Base-by-base conservation (phyloP, 2,797 vertebrate genomes). In the Erpetoichthys calabaricus region DNA sequence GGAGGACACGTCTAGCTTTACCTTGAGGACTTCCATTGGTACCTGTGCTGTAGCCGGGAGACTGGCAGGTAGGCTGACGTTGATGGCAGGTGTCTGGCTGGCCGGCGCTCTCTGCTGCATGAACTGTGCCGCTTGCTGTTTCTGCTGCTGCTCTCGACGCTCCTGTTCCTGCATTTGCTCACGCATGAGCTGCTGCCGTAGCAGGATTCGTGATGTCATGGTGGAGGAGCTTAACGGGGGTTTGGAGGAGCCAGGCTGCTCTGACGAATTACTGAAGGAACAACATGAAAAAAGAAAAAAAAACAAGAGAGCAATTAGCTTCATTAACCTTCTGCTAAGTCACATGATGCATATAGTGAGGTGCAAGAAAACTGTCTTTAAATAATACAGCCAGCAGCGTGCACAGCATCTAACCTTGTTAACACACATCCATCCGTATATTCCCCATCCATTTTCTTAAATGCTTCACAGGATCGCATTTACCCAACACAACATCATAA, bases 21-120 rank as follows among this genome's bases (percentile, higher is more conserved):
- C 91, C 92, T 92, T 91, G 69, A 90, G 79, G 70, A 91, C 79
- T 78, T 90, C 86, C 86, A 88, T 89, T 68, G 86, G 82, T 50
- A 78, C 90, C 84, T 92, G 82, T 64, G 80, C 80, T 70, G 77
- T 75, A 2, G 80, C 73, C 57, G 90, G 79, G 54, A 88, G 75
- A 67, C 78, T 69, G 63, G 73, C 60, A 62, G 80, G 77, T 61
- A 78, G 75, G 5, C 78, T 84, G 72, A 87, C 81, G 78, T 95
- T 91, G 79, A 86, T 75, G 60, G 76, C 73, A 63, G 83, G 80
- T 53, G 89, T 96, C 81, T 94, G 93, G 57, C 79, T 77, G 57
- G 80, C 72, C 0, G 88, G 76, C 54, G 81, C 76, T 75, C 85
- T 76, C 75, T 87, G 81, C 65, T 91, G 91, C 73, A 91, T 84